Evolutionary conservation across 2,797 vertebrate genomes (phyloP), one percentile per base, ranked within the genome.

Genomic region (Arrhamphus sclerolepis): DNA sequence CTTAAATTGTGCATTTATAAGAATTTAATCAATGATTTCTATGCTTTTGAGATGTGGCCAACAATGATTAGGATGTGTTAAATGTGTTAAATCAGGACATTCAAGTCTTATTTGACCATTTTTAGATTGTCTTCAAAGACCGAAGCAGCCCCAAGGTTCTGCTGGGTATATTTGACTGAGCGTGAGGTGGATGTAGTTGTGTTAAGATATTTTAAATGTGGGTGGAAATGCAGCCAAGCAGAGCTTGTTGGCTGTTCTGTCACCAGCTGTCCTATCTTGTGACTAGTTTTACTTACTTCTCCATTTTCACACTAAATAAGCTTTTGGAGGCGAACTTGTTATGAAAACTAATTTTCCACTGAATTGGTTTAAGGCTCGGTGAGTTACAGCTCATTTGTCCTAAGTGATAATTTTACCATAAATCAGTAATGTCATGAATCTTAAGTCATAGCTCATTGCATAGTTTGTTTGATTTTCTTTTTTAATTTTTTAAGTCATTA

Each of bases 201-300:
- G n/a, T 49, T 64, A 38, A 20, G 10, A 56, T 64, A 43, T 11
- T 69, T 4, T 50, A 50, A 44, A 57, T 16, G 19, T 62, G 71
- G 60, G 56, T 14, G 9, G 26, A 31, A 10, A 44, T 11, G 9
- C 43, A 10, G 51, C 49, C 17, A 64, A 57, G 66, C 29, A 21
- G 46, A 42, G 64, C 19, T 41, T 73, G 34, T 46, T 54, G 39
- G 6, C 53, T 38, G 34, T 34, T 34, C 13, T 56, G 39, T 64
- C 62, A 51, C 18, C 34, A 64, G 64, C 46, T 66, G 42, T 34
- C 0, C 1, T 19, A 44, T 76, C 70, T 61, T 19, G 81, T 81
- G 75, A 81, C 47, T 10, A 26, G 13, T 20, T 1, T 20, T 18
- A 21, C 28, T 62, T 13, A 54, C 58, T 72, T 75, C 64, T 63